A percentile compares a stretch with the other conserved stretches of the same genome.
Evolutionary conservation across 2,888 invertebrate species (phyloP).

Genomic region (Spilarctia lutea): DNA sequence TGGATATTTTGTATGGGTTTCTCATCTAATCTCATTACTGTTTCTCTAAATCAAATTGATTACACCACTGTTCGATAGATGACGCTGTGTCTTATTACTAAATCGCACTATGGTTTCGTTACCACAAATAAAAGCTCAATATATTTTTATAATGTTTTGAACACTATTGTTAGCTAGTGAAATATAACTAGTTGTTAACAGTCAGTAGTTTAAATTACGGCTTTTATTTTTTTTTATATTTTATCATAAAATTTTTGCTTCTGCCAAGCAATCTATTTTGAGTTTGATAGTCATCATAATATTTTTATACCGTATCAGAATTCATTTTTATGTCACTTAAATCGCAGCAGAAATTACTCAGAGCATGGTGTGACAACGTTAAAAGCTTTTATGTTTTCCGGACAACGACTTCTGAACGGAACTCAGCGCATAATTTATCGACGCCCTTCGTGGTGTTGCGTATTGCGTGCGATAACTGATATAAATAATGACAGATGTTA

Average conservation of each 20-base stretch:
- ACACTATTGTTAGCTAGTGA: too few species aligned
- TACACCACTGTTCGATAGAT: too few species aligned
- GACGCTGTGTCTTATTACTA: too few species aligned
- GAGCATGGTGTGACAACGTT: slow-evolving; percentile 62
- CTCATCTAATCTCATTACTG: not conserved
- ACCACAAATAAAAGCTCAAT: too few species aligned
- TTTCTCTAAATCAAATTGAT: too few species aligned
- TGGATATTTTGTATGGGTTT: not conserved
- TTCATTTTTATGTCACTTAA: slow-evolving; percentile 70
- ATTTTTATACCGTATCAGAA: slow-evolving; percentile 58
- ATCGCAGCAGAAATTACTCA: slow-evolving; percentile 64
- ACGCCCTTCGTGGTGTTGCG: slow-evolving; percentile 28
- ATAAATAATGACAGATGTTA: slow-evolving; percentile 36
- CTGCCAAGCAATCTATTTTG: slow-evolving; percentile 42
- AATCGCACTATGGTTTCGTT: too few species aligned
- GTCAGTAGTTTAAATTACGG: too few species aligned
- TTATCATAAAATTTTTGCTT: slow-evolving; percentile 28
- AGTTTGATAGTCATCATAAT: slow-evolving; percentile 50
- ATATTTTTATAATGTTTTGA: too few species aligned
- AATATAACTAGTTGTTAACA: too few species aligned
- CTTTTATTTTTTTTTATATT: slow-evolving; percentile 8
- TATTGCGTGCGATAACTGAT: slow-evolving; percentile 43
- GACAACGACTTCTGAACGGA: slow-evolving; percentile 62
- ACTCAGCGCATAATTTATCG: slow-evolving; percentile 55
- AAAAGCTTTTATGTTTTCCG: slow-evolving; percentile 79